phyloP scores from a whole-genome alignment of 2,888 invertebrate genomes.

The Argyresthia goedartella region DNA sequence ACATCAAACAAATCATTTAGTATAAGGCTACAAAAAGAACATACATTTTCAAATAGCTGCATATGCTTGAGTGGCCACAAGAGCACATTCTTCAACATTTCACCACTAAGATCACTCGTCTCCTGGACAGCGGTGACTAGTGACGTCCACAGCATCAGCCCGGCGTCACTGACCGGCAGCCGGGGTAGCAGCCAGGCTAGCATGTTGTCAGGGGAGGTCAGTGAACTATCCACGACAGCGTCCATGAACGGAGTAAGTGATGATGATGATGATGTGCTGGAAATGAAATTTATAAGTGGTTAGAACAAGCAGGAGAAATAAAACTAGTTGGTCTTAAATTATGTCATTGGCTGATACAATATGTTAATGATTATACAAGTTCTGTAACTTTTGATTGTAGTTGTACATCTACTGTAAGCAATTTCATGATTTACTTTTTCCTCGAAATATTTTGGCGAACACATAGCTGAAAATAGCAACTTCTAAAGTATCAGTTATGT shows the following conservation, averaged over 20 bases:
- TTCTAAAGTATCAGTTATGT: too few species aligned
- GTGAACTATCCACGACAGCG: slow-evolving; percentile 19
- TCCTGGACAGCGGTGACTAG: slow-evolving; percentile 26
- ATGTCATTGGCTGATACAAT: too few species aligned
- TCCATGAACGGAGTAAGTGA: slow-evolving; percentile 24
- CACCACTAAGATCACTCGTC: slow-evolving; percentile 11
- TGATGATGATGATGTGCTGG: slow-evolving; percentile 21
- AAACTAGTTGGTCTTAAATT: too few species aligned
- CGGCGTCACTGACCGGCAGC: slow-evolving; percentile 20
- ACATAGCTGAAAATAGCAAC: too few species aligned
- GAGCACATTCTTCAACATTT: slow-evolving; percentile 21
- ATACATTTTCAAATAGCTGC: slow-evolving; percentile 25
- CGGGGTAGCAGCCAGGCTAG: slow-evolving; percentile 20
- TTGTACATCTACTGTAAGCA: too few species aligned
- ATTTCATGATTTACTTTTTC: too few species aligned
- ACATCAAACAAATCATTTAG: too few species aligned
- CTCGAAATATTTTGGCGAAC: too few species aligned
- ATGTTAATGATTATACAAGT: too few species aligned
- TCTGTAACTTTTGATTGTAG: too few species aligned
- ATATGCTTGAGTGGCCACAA: slow-evolving; percentile 38
- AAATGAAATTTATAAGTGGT: slow-evolving; percentile 13
- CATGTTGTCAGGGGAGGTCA: slow-evolving; percentile 10
- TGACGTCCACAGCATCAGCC: slow-evolving; percentile 36
- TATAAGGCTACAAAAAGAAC: slow-evolving; percentile 15
- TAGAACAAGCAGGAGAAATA: too few species aligned